Evolutionary conservation across 2,888 invertebrate genomes (phyloP).

Genomic region (Lottia scabra): DNA sequence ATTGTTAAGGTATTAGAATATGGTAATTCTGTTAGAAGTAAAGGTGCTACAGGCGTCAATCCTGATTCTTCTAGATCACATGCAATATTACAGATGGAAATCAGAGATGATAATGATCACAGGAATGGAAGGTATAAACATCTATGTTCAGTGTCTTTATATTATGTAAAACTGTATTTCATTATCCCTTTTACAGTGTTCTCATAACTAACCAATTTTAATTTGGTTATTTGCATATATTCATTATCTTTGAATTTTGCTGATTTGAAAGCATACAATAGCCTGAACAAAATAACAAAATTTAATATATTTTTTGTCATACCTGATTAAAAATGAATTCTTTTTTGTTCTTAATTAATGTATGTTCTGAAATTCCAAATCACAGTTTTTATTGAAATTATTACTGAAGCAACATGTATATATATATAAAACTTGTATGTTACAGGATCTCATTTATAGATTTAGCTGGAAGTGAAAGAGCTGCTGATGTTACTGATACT

Average conservation of each 20-base stretch:
- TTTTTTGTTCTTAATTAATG: too few relatives aligned
- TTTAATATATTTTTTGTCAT: too few relatives aligned
- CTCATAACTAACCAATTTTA: neutral
- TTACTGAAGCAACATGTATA: too few relatives aligned
- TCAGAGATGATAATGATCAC: constrained; percentile 54
- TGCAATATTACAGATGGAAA: constrained; percentile 66
- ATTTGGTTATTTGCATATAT: too few relatives aligned
- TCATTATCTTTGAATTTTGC: too few relatives aligned
- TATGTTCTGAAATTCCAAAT: too few relatives aligned
- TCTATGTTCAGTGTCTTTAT: too few relatives aligned
- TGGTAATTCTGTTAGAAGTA: constrained; percentile 64
- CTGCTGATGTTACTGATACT: constrained; percentile 63
- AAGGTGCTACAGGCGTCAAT: constrained; percentile 67
- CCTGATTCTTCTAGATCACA: constrained; percentile 68
- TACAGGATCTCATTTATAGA: constrained; percentile 68
- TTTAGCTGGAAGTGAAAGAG: constrained; percentile 68
- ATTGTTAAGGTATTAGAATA: constrained; percentile 59
- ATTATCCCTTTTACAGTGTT: neutral
- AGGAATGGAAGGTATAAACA: constrained; percentile 61
- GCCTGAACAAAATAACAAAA: too few relatives aligned
- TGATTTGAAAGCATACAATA: too few relatives aligned
- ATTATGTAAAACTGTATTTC: neutral
- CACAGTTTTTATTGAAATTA: too few relatives aligned
- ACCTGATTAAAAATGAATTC: too few relatives aligned
- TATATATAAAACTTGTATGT: neutral